Conservation (phyloP, 2,113 vertebrate species). For the Orycteropus afer region DNA sequence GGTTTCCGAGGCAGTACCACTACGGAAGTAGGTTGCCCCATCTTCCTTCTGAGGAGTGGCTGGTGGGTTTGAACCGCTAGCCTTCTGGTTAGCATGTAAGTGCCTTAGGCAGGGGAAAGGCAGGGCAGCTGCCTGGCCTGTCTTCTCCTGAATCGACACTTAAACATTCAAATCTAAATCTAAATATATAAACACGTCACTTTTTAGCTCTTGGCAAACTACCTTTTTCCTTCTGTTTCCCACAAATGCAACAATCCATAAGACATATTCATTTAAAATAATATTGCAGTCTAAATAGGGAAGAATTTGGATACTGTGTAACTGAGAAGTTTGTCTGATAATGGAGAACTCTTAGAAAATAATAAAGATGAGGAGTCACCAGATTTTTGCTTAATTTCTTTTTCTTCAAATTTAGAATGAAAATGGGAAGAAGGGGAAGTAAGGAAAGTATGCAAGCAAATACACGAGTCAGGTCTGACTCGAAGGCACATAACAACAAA, state of each 20-base stretch:
- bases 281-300: background rate
- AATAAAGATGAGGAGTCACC: background rate
- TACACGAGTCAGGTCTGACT: too few species aligned
- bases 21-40: too few species aligned
- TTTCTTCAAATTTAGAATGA: conserved; percentile 43
- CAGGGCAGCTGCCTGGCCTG: background rate
- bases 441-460: background rate
- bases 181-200: background rate
- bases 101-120: background rate
- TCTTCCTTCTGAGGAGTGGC: too few species aligned
- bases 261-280: background rate
- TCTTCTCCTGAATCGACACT: background rate
- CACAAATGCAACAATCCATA: background rate
- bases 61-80: too few species aligned
- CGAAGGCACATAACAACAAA: too few species aligned
- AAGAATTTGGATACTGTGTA: conserved; percentile 20
- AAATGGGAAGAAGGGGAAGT: background rate
- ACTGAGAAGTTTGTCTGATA: conserved; percentile 32
- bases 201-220: background rate
- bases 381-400: background rate
- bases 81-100: too few species aligned
- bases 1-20: too few species aligned
- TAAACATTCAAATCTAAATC: background rate
- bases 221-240: background rate
- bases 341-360: conserved; percentile 17